phyloP scores from a whole-genome alignment of 2,888 invertebrate genomes.

The Celastrina argiolus region DNA sequence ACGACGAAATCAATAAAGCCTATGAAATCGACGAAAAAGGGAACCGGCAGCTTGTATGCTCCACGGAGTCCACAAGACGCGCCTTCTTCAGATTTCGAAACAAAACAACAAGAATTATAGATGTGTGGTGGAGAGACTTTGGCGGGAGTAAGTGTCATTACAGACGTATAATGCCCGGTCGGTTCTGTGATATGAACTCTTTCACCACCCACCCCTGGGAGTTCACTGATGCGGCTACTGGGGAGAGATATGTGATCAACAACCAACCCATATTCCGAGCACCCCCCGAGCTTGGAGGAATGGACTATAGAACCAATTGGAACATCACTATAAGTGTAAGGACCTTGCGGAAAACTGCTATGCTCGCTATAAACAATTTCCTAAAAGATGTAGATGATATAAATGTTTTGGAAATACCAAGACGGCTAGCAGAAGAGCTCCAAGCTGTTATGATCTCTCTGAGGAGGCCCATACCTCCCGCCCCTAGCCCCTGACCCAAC shows the following conservation, averaged over 20 bases:
- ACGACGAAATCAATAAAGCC: constrained; percentile 26
- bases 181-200: constrained; percentile 83
- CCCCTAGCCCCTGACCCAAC: constrained; percentile 31
- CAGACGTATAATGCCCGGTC: constrained; percentile 73
- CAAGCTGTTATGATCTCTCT: constrained; percentile 37
- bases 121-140: constrained; percentile 88
- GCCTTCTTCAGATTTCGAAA: constrained; percentile 59
- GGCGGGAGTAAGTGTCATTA: constrained; percentile 80
- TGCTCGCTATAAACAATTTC: constrained; percentile 62
- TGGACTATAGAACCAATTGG: constrained; percentile 60
- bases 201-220: constrained; percentile 92
- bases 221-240: constrained; percentile 83
- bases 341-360: constrained; percentile 60
- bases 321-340: constrained; percentile 74
- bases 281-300: constrained; percentile 48
- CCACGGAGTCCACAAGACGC: constrained; percentile 46
- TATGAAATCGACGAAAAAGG: constrained; percentile 59
- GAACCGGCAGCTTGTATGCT: constrained; percentile 50
- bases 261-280: constrained; percentile 70
- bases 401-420: constrained; percentile 60
- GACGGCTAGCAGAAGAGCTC: constrained; percentile 55
- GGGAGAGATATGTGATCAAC: constrained; percentile 80
- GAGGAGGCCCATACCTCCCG: constrained; percentile 27
- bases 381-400: constrained; percentile 51
- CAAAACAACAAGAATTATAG: constrained; percentile 61